Base-by-base conservation (phyloP, 2,797 vertebrate genomes). In the Notolepis coatsorum region DNA sequence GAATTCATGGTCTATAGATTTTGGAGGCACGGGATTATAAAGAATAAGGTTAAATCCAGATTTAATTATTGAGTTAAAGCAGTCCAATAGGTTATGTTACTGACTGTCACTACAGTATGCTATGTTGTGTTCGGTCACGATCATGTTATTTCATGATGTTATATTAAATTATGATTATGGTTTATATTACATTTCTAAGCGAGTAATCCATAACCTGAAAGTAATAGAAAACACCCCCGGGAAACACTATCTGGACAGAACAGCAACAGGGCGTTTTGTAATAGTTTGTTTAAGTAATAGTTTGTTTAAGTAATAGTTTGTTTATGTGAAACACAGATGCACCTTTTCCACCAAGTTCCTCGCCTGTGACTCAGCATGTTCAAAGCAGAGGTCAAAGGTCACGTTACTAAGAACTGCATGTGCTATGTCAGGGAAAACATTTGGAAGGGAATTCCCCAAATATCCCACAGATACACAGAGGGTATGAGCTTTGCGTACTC, bases 341-440 rank as follows among this genome's bases (percentile, higher is more conserved):
- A 37, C 24, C 10, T 72, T 24, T 49, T 20, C 28, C 30, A 50
- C 51, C 8, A n/a, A 13, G 8, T 31, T 23, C 23, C 46, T 27
- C 57, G 6, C 42, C 0, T 2, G 27, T 68, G 65, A 72, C 33
- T 75, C 47, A 55, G 33, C 35, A 20, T 58, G 42, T 27, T 68
- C 2, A 43, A 25, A 52, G 58, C 39, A 56, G 3, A 8, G 4
- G 13, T 45, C n/a, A 3, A 24, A 37, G 43, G 61, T 57, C 15
- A 45, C 46, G 55, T 63, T 15, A 24, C 18, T 23, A 23, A 77
- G 41, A 65, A 69, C 27, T 56, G 47, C 25, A 10, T 4, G 41
- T 7, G 41, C 53, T 42, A 42, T 31, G 56, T 54, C 56, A 25
- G 21, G 21, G 47, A 52, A 38, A 31, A 13, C 42, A 66, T 13